Conservation (phyloP, 1,140 invertebrate species). For the Lucilia sericata region DNA sequence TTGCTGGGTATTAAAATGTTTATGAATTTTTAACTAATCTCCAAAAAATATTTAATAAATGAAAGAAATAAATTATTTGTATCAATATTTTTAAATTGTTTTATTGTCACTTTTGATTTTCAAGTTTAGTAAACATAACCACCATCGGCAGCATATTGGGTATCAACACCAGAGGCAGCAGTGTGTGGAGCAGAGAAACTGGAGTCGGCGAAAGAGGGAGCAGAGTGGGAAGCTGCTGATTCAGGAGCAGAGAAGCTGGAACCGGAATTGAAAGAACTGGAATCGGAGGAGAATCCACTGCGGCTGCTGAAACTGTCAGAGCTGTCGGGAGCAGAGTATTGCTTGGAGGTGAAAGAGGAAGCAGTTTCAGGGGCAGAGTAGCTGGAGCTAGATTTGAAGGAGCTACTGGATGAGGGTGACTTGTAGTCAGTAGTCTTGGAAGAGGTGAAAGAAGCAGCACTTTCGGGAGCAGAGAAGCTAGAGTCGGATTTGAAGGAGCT, state of each 20-base stretch:
- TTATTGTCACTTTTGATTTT: not conserved
- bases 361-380: slow-evolving; percentile 15
- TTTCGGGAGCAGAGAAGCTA: not conserved
- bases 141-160: slow-evolving; percentile 58
- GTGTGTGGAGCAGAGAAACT: not conserved
- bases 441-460: not conserved
- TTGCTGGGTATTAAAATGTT: too few species aligned
- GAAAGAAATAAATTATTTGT: too few species aligned
- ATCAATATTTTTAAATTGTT: too few species aligned
- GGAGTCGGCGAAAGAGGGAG: not conserved
- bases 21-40: too few species aligned
- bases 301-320: not conserved
- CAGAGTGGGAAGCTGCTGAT: too few species aligned
- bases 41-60: too few species aligned
- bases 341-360: not conserved
- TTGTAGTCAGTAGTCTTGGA: not conserved
- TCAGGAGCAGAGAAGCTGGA: not conserved
- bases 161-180: slow-evolving; percentile 48
- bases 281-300: not conserved
- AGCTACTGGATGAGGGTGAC: not conserved
- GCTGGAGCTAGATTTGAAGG: not conserved
- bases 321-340: slow-evolving; percentile 31
- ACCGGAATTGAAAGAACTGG: not conserved
- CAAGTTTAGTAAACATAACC: slow-evolving; percentile 57
- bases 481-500: not conserved